These are phyloP conservation scores for Odontomyia ornata DNA, from an alignment of 2,888 invertebrate species.

Conservation along the genomic window DNA sequence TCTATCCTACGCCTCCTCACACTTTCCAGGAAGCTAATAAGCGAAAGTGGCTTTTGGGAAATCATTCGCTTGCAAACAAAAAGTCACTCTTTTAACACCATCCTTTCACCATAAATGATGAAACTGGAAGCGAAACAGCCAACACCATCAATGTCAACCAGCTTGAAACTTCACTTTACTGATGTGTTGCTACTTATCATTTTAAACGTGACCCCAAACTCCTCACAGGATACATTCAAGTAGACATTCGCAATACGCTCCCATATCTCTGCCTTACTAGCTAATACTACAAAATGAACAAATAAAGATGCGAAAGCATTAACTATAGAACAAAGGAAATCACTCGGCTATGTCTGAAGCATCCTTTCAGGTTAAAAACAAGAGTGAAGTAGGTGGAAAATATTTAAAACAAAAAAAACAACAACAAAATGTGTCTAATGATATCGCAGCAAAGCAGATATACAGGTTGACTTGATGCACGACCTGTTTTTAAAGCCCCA, in stretches of 20 bases:
- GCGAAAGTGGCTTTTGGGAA: constrained; percentile 21
- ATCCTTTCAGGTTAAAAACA: constrained; percentile 29
- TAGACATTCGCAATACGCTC: too few species aligned
- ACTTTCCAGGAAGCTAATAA: constrained; percentile 24
- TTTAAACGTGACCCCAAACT: not conserved
- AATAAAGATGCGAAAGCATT: constrained; percentile 14
- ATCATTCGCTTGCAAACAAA: constrained; percentile 15
- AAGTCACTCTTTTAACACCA: not conserved
- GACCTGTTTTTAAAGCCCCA: constrained; percentile 5
- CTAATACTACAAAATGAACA: not conserved
- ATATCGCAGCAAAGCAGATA: constrained; percentile 20
- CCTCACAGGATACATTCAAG: not conserved
- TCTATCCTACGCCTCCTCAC: not conserved
- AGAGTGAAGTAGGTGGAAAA: not conserved
- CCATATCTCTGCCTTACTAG: not conserved
- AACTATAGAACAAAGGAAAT: constrained; percentile 36
- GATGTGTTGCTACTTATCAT: constrained; percentile 15
- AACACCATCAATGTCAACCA: constrained; percentile 8
- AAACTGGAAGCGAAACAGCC: not conserved
- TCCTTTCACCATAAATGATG: too few species aligned
- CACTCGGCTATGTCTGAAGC: constrained; percentile 37
- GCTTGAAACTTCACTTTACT: not conserved
- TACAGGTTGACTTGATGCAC: constrained; percentile 15
- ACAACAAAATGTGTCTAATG: constrained; percentile 24
- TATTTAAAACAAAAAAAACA: not conserved